Base-by-base conservation (phyloP, 53 echinoderm and acorn worm genomes). In the Astropecten irregularis region DNA sequence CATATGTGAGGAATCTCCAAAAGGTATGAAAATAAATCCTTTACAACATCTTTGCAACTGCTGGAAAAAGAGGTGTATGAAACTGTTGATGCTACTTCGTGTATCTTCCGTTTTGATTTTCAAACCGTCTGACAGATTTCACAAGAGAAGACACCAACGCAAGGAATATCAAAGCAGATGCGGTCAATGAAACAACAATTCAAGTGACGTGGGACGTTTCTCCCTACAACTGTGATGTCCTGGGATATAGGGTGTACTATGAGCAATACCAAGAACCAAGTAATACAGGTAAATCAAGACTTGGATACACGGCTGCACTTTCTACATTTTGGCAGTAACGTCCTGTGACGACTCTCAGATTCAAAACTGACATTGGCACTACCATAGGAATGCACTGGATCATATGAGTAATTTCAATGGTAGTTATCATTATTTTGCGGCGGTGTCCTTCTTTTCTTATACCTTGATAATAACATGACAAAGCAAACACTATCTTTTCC, bases 1-100 rank as follows among this genome's bases (percentile, higher is more conserved):
- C 49, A 83, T 92, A 44, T 95, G 95, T 77, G 95, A 95, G 40
- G 44, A 88, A 1, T 71, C 92, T 23, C 83, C 87, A 31, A 95
- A 95, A 74, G 87, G 95, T 95, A 62, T 42, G n/a, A 34, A n/a
- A 16, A 7, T 35, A 18, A 33, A 32, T 33, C 16, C 2, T 15
- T 2, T 5, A 66, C 36, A 66, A 37, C 1, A 34, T 4, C 5
- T 9, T 1, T 18, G n/a, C 8, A 38, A 67, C 11, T 15, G 16
- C 14, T 4, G 4, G 21, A 11, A 54, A 54, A 11, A 5, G 20
- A 20, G 4, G 13, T 11, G 5, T 13, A 13, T 54, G 4, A 20
- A 54, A 9, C 55, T 11, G 55, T 20, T 54, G 11, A 4, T 20
- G 5, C 15, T 54, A 9, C n/a, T n/a, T n/a, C n/a, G 5, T 9